Conservation (phyloP, 2,797 vertebrate species). For the Bovichtus variegatus region DNA sequence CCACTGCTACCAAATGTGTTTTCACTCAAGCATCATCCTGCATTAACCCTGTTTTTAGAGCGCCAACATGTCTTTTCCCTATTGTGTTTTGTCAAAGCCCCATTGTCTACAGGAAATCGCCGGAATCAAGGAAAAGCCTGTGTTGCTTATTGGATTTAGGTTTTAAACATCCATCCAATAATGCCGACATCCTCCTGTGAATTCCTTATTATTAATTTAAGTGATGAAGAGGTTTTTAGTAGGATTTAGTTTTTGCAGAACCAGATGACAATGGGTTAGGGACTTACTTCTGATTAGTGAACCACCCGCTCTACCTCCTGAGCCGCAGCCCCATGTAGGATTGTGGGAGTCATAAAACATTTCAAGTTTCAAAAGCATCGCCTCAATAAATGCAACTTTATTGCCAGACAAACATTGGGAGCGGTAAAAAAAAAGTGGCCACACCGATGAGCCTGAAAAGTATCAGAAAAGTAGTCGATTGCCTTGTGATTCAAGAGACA, state of each 20-base stretch:
- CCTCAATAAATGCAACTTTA: conserved; percentile 3
- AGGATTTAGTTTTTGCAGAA: conserved; percentile 39
- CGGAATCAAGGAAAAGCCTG: conserved; percentile 64
- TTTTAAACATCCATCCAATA: conserved; percentile 72
- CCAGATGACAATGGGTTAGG: conserved; percentile 30
- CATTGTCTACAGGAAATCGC: conserved; percentile 55
- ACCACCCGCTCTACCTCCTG: too few relatives aligned
- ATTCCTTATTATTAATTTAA: conserved; percentile 58
- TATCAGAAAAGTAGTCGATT: conserved; percentile 51
- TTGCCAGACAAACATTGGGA: conserved; percentile 27
- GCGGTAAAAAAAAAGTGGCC: conserved; percentile 15
- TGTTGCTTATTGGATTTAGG: conserved; percentile 62
- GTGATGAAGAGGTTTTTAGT: conserved; percentile 55
- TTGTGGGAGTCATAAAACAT: neutral
- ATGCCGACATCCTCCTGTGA: conserved; percentile 43
- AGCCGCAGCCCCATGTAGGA: too few relatives aligned
- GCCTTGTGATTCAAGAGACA: conserved; percentile 60
- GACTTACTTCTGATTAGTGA: neutral
- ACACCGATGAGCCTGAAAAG: conserved; percentile 62
- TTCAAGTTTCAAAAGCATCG: neutral
- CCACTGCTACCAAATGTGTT: conserved; percentile 37
- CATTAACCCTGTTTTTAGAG: conserved; percentile 52
- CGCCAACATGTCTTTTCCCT: conserved; percentile 42
- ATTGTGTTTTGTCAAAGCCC: conserved; percentile 34
- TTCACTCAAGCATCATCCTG: conserved; percentile 53